Conservation (phyloP, 2,797 vertebrate genomes). For the Sebastiscus tertius region DNA sequence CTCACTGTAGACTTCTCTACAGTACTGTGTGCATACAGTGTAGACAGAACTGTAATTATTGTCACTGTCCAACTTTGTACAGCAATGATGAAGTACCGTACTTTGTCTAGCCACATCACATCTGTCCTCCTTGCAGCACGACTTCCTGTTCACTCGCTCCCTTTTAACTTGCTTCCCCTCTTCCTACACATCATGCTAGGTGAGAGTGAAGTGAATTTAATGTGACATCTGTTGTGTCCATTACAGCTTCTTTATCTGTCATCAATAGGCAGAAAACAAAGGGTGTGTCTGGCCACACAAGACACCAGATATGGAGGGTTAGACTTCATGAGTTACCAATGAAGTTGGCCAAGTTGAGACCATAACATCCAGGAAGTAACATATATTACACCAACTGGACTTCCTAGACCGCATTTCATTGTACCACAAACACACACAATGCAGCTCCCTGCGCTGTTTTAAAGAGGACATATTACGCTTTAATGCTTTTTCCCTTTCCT, state of each 20-base stretch:
- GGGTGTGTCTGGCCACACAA: neutral
- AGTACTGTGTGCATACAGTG: neutral
- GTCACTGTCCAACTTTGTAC: neutral
- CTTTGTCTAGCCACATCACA: neutral
- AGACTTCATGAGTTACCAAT: neutral
- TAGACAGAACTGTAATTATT: neutral
- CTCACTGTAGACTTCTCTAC: neutral
- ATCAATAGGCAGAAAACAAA: slow-evolving; percentile 8
- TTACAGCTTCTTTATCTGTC: neutral
- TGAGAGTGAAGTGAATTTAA: slow-evolving; percentile 17
- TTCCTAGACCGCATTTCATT: too few relatives aligned
- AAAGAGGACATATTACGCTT: too few relatives aligned
- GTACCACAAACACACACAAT: neutral
- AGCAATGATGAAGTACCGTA: neutral
- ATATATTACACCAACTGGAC: too few relatives aligned
- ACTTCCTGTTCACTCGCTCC: neutral
- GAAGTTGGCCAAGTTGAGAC: neutral
- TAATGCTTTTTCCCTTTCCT: too few relatives aligned
- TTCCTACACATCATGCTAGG: neutral
- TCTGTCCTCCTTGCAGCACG: neutral
- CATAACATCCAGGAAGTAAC: neutral
- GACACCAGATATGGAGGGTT: neutral
- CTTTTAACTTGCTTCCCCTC: neutral
- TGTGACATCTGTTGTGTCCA: slow-evolving; percentile 35
- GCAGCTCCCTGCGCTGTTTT: too few relatives aligned